These are phyloP conservation scores for Stenotaenia linearis DNA, from an alignment of 2,888 invertebrate genomes.

Conservation along the genomic window DNA sequence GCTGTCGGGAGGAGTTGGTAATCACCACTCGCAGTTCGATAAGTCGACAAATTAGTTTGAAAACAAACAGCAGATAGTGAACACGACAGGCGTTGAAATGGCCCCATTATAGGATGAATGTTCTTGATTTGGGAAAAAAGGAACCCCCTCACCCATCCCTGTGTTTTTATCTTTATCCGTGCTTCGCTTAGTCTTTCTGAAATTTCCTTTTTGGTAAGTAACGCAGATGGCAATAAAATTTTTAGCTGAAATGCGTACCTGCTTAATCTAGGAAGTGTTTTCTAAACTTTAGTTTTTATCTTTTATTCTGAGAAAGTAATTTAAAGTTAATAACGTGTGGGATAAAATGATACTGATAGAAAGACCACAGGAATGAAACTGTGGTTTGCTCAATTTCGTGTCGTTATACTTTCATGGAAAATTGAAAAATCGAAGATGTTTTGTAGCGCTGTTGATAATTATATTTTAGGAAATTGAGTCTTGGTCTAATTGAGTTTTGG, in stretches of 20 bases:
- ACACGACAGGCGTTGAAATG: slow-evolving; percentile 12
- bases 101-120: slow-evolving; percentile 14
- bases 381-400: too few species aligned
- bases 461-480: too few species aligned
- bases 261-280: background rate
- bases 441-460: too few species aligned
- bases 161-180: background rate
- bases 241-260: background rate
- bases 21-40: slow-evolving; percentile 19
- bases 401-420: too few species aligned
- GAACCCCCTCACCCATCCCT: background rate
- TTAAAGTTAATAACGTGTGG: too few species aligned
- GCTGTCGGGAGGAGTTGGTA: slow-evolving; percentile 4
- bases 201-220: background rate
- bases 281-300: background rate
- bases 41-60: slow-evolving; percentile 19
- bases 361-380: too few species aligned
- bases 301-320: too few species aligned
- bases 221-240: background rate
- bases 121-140: slow-evolving; percentile 1
- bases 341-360: too few species aligned
- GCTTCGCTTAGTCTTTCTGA: background rate
- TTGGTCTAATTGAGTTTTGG: too few species aligned
- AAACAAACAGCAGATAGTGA: slow-evolving; percentile 19
- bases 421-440: too few species aligned